These are phyloP conservation scores for Danio jaintianensis DNA, from an alignment of 2,797 vertebrate species.

Conservation along the genomic window DNA sequence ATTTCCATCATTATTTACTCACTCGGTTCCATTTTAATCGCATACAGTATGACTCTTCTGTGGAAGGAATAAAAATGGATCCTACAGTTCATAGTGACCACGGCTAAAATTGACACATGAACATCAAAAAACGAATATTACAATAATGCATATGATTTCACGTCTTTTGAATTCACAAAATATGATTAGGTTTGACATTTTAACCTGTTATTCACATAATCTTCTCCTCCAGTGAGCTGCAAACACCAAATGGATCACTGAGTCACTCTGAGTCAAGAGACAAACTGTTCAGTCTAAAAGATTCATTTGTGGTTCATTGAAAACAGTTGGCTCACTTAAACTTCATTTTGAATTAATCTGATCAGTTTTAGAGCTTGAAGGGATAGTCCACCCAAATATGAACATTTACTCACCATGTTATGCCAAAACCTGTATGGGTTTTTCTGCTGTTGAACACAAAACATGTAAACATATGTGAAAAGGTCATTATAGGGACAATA, in stretches of 20 bases:
- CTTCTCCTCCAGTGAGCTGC: not conserved
- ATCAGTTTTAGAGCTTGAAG: too few relatives aligned
- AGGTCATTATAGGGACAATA: too few relatives aligned
- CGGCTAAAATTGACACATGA: not conserved
- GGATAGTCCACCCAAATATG: too few relatives aligned
- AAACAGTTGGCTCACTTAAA: not conserved
- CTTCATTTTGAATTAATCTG: too few relatives aligned
- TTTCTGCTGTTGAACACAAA: too few relatives aligned
- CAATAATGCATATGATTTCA: not conserved
- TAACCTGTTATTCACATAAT: slow-evolving; percentile 8
- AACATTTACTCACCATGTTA: too few relatives aligned
- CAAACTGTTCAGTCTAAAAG: not conserved
- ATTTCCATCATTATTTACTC: slow-evolving; percentile 9
- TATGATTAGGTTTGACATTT: slow-evolving; percentile 2
- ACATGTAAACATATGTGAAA: too few relatives aligned
- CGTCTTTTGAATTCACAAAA: slow-evolving; percentile 1
- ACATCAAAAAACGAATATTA: not conserved
- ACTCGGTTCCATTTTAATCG: not conserved
- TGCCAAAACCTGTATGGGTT: too few relatives aligned
- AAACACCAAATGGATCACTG: not conserved
- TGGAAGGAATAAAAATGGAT: not conserved
- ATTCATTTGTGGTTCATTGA: not conserved
- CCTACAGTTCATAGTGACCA: not conserved
- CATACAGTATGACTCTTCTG: not conserved
- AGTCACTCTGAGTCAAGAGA: slow-evolving; percentile 2